These are phyloP conservation scores for Brachynemurus nebulosus DNA, from an alignment of 2,888 invertebrate species.

Conservation along the genomic window DNA sequence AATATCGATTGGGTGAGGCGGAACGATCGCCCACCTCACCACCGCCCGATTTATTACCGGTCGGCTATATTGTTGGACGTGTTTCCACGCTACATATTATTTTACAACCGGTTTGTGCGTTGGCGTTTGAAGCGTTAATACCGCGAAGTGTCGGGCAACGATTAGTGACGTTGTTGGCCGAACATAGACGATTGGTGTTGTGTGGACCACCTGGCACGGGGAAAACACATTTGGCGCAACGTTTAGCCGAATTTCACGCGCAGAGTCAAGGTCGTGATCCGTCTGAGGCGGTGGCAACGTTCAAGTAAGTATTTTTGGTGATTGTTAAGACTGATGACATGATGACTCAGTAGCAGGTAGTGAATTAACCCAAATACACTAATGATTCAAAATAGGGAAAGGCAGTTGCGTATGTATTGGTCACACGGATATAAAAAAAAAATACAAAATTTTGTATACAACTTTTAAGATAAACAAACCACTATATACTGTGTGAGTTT, in stretches of 20 bases:
- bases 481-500: no score
- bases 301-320: constrained; percentile 49
- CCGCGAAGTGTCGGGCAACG: constrained; percentile 93
- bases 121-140: constrained; percentile 91
- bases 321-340: constrained; percentile 6
- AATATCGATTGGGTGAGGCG: constrained; percentile 87
- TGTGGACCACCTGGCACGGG: constrained; percentile 95
- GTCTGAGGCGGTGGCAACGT: constrained; percentile 85
- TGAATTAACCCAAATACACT: no score
- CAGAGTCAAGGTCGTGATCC: constrained; percentile 68
- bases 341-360: no score
- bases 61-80: constrained; percentile 84
- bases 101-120: constrained; percentile 67
- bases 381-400: no score
- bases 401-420: no score
- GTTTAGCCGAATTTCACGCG: constrained; percentile 87
- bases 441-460: no score
- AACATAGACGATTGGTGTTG: constrained; percentile 85
- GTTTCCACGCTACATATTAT: constrained; percentile 80
- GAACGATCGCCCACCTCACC: constrained; percentile 65
- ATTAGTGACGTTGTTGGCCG: constrained; percentile 59
- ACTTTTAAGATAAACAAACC: no score
- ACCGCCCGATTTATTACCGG: constrained; percentile 81
- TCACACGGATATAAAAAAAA: no score
- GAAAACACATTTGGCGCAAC: constrained; percentile 89